Base-by-base conservation (phyloP, 2,888 invertebrate genomes). In the Crocallis elinguaria region DNA sequence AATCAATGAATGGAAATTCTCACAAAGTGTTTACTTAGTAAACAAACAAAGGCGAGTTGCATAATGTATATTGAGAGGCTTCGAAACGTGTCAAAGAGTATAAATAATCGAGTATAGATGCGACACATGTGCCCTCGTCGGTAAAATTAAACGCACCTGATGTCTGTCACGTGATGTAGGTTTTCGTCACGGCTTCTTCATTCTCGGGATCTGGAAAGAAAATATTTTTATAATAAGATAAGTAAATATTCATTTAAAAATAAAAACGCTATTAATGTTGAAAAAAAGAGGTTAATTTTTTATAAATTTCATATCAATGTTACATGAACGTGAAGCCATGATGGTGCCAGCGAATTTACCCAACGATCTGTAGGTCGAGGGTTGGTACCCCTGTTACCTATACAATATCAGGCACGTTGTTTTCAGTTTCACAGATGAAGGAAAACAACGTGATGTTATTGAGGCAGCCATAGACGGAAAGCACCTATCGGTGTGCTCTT, bases 111-210 rank as follows among this genome's bases (percentile, higher is more conserved):
- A 49, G 14, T 41, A 38, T 14, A 49, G 43, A 53, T 23, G 38
- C 30, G 41, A 30, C 64, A 59, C 59, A 61, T 61, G 57, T 50
- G 50, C 52, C 54, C 44, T 43, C 37, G 45, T 50, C 54, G 49
- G 46, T 61, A 79, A 14, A 49, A 44, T 44, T 16, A 19, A 43
- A 49, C 83, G 67, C 79, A 83, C 83, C 83, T 82, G 83, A 60
- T 66, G 67, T 66, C 59, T 71, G 73, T 70, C 72, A 64, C 67
- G 69, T 59, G 65, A 54, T 52, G 64, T 62, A 64, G 50, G 49
- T 58, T 60, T 59, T 54, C 64, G 71, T 77, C 77, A 82, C 71
- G 77, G 82, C 59, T 48, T 67, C 66, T 64, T 72, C 84, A 83
- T 84, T 63, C 62, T 76, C 52, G 57, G 49, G 38, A 75, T 73